Evolutionary conservation across 2,888 invertebrate species (phyloP).

Genomic region (Agonopterix alstromeriana): DNA sequence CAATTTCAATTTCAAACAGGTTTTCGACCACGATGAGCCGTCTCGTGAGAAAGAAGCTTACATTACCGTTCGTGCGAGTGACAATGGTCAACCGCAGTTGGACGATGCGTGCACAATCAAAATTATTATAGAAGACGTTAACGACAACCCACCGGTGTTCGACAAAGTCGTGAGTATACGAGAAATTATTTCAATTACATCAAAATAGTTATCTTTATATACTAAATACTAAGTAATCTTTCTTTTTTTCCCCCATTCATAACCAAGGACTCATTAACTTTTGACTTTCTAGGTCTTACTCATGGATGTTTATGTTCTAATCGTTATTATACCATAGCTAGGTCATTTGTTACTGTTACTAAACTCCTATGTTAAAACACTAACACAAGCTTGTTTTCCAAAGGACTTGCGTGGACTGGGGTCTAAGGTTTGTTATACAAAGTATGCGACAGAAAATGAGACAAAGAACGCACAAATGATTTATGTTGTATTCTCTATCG

Average conservation of each 20-base stretch:
- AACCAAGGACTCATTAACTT: too few species aligned
- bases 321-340: too few species aligned
- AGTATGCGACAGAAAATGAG: conserved; percentile 49
- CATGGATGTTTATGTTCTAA: too few species aligned
- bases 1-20: conserved; percentile 23
- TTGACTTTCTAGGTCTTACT: too few species aligned
- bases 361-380: conserved; percentile 58
- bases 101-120: conserved; percentile 96
- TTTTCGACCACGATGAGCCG: conserved; percentile 94
- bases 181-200: too few species aligned
- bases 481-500: too few species aligned
- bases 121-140: conserved; percentile 93
- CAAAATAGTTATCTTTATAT: too few species aligned
- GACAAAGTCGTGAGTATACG: conserved; percentile 83
- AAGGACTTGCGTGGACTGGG: conserved; percentile 81
- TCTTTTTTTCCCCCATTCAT: too few species aligned
- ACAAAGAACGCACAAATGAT: conserved; percentile 27
- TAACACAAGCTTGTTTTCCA: conserved; percentile 68
- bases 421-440: conserved; percentile 78
- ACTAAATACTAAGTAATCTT: too few species aligned
- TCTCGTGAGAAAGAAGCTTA: conserved; percentile 88
- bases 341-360: too few species aligned
- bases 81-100: conserved; percentile 92
- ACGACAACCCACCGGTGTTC: conserved; percentile 91
- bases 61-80: conserved; percentile 93